phyloP scores from a whole-genome alignment of 2,888 invertebrate genomes.

The Drosophila mercatorum region DNA sequence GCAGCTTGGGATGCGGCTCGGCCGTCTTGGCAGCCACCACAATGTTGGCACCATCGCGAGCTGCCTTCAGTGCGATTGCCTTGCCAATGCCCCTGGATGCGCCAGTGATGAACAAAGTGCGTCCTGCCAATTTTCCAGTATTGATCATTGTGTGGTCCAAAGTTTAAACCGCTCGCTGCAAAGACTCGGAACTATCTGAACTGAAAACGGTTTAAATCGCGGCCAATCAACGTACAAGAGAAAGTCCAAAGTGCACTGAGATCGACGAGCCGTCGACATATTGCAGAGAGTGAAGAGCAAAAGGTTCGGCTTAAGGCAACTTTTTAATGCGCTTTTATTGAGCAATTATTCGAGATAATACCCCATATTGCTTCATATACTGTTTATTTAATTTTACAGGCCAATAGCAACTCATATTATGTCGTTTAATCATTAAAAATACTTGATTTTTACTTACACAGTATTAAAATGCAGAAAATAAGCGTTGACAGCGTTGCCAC shows the following conservation, averaged over 20 bases:
- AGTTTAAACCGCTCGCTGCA: conserved; percentile 29
- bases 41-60: conserved; percentile 94
- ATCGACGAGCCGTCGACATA: conserved; percentile 40
- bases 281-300: conserved; percentile 30
- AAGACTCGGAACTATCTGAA: conserved; percentile 18
- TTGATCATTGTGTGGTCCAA: conserved; percentile 73
- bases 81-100: conserved; percentile 98
- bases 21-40: conserved; percentile 95
- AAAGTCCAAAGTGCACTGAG: conserved; percentile 79
- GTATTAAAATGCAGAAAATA: not conserved
- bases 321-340: conserved; percentile 28
- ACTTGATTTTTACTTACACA: not conserved
- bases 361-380: too few species aligned
- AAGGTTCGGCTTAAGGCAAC: conserved; percentile 18
- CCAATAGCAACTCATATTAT: not conserved
- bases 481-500: not conserved
- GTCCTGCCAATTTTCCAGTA: conserved; percentile 89
- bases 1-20: conserved; percentile 88
- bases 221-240: conserved; percentile 43
- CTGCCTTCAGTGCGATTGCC: conserved; percentile 96
- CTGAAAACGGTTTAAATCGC: conserved; percentile 28
- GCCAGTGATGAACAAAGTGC: conserved; percentile 97
- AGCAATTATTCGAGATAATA: too few species aligned
- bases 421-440: not conserved
- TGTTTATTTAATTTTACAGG: not conserved